These are phyloP conservation scores for Meteorus sp. DNA, from an alignment of 1,140 invertebrate genomes.

Conservation along the genomic window DNA sequence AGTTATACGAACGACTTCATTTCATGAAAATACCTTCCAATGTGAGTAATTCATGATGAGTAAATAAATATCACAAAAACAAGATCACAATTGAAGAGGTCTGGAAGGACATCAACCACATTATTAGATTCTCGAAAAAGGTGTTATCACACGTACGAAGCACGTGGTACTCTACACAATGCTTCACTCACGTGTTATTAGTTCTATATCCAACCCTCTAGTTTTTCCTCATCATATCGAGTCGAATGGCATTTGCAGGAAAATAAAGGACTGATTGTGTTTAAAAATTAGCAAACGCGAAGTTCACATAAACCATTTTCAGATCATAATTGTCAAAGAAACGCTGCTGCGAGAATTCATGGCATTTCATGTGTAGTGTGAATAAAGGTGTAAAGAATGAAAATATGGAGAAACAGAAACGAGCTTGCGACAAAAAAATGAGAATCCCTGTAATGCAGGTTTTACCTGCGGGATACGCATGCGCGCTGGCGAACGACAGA, in stretches of 20 bases:
- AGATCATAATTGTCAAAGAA: too few relatives aligned
- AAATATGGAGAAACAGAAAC: background rate
- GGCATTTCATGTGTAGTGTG: constrained; percentile 9
- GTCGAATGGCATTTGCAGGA: background rate
- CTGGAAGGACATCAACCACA: constrained; percentile 11
- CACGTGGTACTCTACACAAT: too few relatives aligned
- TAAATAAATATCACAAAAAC: background rate
- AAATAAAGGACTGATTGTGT: background rate
- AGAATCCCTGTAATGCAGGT: constrained; percentile 47
- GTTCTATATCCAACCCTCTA: too few relatives aligned
- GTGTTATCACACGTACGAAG: constrained; percentile 6
- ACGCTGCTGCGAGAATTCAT: too few relatives aligned
- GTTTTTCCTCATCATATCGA: too few relatives aligned
- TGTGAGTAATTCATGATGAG: background rate
- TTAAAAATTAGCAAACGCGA: background rate
- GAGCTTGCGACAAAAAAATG: constrained; percentile 32
- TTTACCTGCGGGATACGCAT: constrained; percentile 45
- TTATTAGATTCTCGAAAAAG: constrained; percentile 22
- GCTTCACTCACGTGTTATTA: constrained; percentile 13
- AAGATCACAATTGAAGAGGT: background rate
- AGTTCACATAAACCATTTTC: too few relatives aligned
- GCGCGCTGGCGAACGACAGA: constrained; percentile 46
- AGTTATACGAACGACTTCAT: background rate
- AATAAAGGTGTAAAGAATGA: constrained; percentile 1
- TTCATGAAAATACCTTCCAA: background rate